Percentiles rank a stretch among this genome's conserved stretches.
phyloP scores from a whole-genome alignment of 2,797 vertebrate species.

The Alfaro cultratus region DNA sequence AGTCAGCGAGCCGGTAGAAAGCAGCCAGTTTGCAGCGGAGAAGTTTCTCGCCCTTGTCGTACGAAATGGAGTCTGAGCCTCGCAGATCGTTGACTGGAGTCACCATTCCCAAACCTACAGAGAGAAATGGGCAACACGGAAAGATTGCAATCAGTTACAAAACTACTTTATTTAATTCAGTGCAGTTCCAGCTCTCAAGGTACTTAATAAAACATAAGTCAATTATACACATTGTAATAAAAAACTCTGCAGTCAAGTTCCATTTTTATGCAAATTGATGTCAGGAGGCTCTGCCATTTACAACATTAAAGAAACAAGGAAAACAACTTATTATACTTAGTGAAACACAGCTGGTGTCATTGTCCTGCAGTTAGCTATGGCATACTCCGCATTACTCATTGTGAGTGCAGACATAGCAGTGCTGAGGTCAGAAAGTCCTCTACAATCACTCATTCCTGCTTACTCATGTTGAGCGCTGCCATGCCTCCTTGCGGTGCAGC shows the following conservation, averaged over 20 bases:
- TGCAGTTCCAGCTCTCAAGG: background rate
- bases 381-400: constrained; percentile 36
- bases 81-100: constrained; percentile 97
- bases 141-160: background rate
- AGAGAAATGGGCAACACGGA: background rate
- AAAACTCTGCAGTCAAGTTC: background rate
- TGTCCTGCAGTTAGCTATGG: constrained; percentile 30
- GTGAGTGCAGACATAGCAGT: constrained; percentile 16
- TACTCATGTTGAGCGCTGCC: constrained; percentile 98
- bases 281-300: background rate
- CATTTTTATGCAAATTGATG: background rate
- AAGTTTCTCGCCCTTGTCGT: constrained; percentile 96
- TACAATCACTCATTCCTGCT: constrained; percentile 68
- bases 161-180: background rate
- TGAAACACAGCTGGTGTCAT: constrained; percentile 24
- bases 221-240: background rate
- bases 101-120: constrained; percentile 95
- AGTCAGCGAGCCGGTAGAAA: constrained; percentile 93
- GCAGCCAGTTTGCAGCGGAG: constrained; percentile 95
- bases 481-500: constrained; percentile 95
- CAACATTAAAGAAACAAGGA: background rate
- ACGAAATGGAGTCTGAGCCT: constrained; percentile 96
- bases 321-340: background rate
- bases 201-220: background rate
- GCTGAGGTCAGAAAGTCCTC: constrained; percentile 38